A percentile compares a stretch with the other conserved stretches of the same genome.
Conservation (phyloP, 2,888 invertebrate genomes). For the Biston betularia region DNA sequence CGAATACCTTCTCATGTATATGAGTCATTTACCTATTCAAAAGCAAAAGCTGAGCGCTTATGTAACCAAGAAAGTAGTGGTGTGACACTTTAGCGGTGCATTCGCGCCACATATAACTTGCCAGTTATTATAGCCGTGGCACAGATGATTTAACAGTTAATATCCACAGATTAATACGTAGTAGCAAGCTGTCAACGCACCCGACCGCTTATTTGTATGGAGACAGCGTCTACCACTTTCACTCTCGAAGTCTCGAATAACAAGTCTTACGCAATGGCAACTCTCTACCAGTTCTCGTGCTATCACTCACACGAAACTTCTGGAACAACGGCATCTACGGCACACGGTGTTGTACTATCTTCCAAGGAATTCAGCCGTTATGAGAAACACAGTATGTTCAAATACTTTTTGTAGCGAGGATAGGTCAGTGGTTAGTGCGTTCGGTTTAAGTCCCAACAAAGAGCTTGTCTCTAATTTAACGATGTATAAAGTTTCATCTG, state of each 20-base stretch:
- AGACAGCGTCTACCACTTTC: constrained; percentile 82
- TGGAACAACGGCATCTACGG: not conserved
- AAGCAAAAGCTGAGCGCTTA: constrained; percentile 68
- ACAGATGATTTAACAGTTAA: constrained; percentile 26
- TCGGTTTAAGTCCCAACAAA: too few relatives aligned
- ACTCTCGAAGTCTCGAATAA: constrained; percentile 74
- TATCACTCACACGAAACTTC: constrained; percentile 56
- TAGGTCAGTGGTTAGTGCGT: too few relatives aligned
- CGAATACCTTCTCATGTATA: constrained; percentile 39
- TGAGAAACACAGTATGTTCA: not conserved
- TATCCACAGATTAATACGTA: constrained; percentile 25
- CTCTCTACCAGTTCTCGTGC: constrained; percentile 71
- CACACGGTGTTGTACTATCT: not conserved
- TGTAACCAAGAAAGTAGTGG: constrained; percentile 69
- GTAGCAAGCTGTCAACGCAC: constrained; percentile 57
- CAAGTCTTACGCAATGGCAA: constrained; percentile 80
- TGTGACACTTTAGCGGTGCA: constrained; percentile 74
- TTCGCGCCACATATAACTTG: constrained; percentile 32
- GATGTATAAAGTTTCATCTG: too few relatives aligned
- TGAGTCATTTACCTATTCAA: constrained; percentile 55
- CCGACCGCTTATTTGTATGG: constrained; percentile 81
- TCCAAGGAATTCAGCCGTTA: not conserved
- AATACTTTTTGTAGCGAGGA: too few relatives aligned
- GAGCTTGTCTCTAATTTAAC: too few relatives aligned
- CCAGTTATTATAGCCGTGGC: constrained; percentile 13